These are phyloP conservation scores for Bombus superbus DNA, from an alignment of 1,140 invertebrate species.

Conservation along the genomic window DNA sequence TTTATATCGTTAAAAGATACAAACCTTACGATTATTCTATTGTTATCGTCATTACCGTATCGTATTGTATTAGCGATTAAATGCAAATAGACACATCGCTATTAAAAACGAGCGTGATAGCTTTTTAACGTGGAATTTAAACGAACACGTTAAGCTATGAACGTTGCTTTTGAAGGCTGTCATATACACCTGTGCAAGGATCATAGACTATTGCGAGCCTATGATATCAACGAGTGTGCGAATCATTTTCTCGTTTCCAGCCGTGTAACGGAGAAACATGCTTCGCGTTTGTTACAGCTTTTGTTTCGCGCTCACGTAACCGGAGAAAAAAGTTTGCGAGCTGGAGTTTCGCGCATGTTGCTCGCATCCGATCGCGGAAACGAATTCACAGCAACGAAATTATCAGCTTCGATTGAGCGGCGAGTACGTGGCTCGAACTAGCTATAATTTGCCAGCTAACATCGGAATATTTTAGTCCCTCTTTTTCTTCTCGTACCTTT, in stretches of 20 bases:
- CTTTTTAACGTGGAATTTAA: neutral
- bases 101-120: neutral
- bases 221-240: neutral
- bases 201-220: neutral
- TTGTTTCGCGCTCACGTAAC: neutral
- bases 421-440: neutral
- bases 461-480: neutral
- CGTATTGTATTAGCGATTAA: neutral
- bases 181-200: neutral
- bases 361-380: neutral
- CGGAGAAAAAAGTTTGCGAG: neutral
- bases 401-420: slow-evolving; percentile 14
- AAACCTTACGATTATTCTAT: neutral
- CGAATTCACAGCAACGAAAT: slow-evolving; percentile 21
- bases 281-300: neutral
- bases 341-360: neutral
- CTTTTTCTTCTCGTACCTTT: neutral
- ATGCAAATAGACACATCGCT: neutral
- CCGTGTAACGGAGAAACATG: neutral
- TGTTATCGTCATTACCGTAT: neutral
- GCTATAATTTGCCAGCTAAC: neutral
- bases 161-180: neutral
- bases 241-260: slow-evolving; percentile 13
- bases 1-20: neutral
- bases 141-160: neutral